Evolutionary conservation across 1,140 invertebrate species (phyloP), one percentile per base, ranked within the genome.

Genomic region (Elysia chlorotica): DNA sequence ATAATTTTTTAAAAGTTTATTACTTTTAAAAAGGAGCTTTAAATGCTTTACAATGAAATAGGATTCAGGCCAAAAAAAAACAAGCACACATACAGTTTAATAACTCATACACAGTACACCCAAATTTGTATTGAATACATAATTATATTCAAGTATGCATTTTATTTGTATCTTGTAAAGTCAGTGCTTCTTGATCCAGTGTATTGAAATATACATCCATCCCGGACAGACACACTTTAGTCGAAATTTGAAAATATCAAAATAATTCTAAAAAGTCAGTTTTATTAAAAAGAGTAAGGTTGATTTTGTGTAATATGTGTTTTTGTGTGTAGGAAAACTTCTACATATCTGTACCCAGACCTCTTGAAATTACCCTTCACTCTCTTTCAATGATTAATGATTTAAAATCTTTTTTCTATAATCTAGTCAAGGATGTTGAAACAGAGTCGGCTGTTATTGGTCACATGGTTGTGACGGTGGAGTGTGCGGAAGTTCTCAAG

Each of bases 371-470:
- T n/a, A n/a, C n/a, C n/a, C n/a, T n/a, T n/a, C n/a, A n/a, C n/a
- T n/a, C n/a, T n/a, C n/a, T n/a, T n/a, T n/a, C n/a, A n/a, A 65
- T 65, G 19, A 2, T 36, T 2, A 17, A 35, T 65, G 19, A 2
- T 23, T 17, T 53, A 57, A 21, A 36, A 69, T 71, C 53, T 66
- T 21, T 65, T 77, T 72, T 59, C 57, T 37, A 69, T 82, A n/a
- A n/a, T 85, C 53, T 78, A 87, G 85, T 87, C 41, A 74, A 79
- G 68, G 82, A 85, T 74, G 76, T 78, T 6, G 75, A 77, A n/a
- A 78, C 84, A 67, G 79, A 83, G 63, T 76, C 71, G 36, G 72
- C 30, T 31, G 82, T 85, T 61, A 84, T 87, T 30, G 86, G 86
- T n/a, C 68, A 75, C 30, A 73, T 87, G 69, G 85, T 81, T 37